These are phyloP conservation scores for Scaptomyza pallida DNA, from an alignment of 1,140 invertebrate species.

Conservation along the genomic window DNA sequence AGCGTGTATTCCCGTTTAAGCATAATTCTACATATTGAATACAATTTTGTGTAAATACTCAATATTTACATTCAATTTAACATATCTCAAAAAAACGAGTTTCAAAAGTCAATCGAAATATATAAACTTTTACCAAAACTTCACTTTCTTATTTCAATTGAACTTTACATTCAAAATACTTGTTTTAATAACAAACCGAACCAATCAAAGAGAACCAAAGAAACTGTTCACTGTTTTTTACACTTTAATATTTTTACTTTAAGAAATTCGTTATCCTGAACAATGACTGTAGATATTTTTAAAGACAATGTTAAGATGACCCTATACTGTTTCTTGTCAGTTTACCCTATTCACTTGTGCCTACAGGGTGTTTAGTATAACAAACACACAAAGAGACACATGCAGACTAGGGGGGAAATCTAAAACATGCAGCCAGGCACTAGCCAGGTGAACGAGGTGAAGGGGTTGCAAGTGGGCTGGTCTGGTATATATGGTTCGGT, in stretches of 20 bases:
- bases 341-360: neutral
- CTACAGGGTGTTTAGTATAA: slow-evolving; percentile 29
- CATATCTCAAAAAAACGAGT: no score
- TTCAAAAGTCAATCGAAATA: no score
- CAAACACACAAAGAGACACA: slow-evolving; percentile 64
- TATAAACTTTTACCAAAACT: neutral
- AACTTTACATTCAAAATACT: neutral
- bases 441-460: slow-evolving; percentile 11
- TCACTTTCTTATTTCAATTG: neutral
- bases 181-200: no score
- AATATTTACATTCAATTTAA: no score
- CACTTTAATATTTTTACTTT: no score
- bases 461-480: neutral
- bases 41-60: no score
- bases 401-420: slow-evolving; percentile 44
- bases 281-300: neutral
- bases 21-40: no score
- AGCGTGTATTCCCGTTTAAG: no score
- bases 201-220: no score
- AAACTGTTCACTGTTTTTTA: no score
- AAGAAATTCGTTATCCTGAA: no score
- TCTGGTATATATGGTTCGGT: neutral
- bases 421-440: slow-evolving; percentile 30
- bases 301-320: neutral
- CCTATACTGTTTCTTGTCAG: neutral